These are phyloP conservation scores for Penelope pileata DNA, from an alignment of 2,113 vertebrate genomes.

Conservation along the genomic window DNA sequence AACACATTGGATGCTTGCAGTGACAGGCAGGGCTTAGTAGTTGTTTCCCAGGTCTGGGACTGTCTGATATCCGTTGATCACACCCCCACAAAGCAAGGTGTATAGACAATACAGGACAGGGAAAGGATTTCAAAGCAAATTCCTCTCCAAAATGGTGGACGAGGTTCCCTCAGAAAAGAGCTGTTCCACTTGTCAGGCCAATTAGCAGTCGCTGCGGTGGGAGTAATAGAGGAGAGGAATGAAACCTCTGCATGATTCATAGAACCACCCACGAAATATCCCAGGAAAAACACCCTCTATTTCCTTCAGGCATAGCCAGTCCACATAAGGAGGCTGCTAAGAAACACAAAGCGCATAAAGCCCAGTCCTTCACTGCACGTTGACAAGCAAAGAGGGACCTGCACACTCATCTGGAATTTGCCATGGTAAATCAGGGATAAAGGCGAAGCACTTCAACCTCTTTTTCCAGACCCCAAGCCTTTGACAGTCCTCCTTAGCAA, in stretches of 20 bases:
- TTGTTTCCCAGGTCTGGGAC: neutral
- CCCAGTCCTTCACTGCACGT: neutral
- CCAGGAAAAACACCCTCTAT: neutral
- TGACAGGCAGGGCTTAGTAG: neutral
- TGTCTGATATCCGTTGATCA: constrained; percentile 29
- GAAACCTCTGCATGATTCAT: neutral
- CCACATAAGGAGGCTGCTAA: neutral
- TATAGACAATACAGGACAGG: constrained; percentile 14
- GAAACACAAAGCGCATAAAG: neutral
- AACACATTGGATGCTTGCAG: neutral
- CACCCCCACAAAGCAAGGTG: constrained; percentile 28
- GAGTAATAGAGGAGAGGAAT: neutral
- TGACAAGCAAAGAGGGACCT: neutral
- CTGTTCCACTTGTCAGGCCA: constrained; percentile 41
- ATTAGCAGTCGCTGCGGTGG: neutral
- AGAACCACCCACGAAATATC: neutral
- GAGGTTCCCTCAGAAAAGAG: neutral
- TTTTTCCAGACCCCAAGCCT: neutral
- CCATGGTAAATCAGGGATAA: neutral
- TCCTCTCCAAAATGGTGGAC: neutral
- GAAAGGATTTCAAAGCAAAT: constrained; percentile 30
- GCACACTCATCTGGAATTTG: neutral
- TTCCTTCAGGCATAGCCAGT: neutral
- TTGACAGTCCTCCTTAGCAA: neutral
- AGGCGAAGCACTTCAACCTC: neutral